phyloP scores from a whole-genome alignment of 2,113 vertebrate species.

The Clarias batrachus region DNA sequence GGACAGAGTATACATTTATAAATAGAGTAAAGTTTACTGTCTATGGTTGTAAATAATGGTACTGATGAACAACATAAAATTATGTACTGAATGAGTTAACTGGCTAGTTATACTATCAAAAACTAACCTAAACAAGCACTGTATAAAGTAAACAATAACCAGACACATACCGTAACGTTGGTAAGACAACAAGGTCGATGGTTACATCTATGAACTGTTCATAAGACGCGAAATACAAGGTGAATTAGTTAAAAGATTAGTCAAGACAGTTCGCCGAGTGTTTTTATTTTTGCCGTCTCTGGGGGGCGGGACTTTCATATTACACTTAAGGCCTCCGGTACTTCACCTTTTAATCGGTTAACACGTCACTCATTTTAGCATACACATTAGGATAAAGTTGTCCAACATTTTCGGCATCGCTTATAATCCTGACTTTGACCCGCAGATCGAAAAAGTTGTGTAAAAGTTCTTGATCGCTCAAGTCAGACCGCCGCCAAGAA shows the following conservation, averaged over 20 bases:
- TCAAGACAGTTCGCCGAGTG: slow-evolving; percentile 19
- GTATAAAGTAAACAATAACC: neutral
- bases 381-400: too few species aligned
- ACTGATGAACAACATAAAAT: neutral
- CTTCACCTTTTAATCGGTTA: slow-evolving; percentile 27
- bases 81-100: neutral
- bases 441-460: slow-evolving; percentile 14
- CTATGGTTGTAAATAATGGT: too few species aligned
- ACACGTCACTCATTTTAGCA: neutral
- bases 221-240: neutral
- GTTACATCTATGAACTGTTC: neutral
- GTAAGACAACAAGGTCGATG: neutral
- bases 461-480: slow-evolving; percentile 25
- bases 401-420: neutral
- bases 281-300: slow-evolving; percentile 59
- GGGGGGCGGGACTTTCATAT: slow-evolving; percentile 53
- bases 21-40: neutral
- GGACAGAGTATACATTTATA: neutral
- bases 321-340: neutral
- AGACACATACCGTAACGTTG: neutral
- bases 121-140: neutral
- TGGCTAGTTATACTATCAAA: neutral
- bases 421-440: neutral
- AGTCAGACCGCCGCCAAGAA: slow-evolving; percentile 39
- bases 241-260: neutral